A percentile compares a stretch with the other conserved stretches of the same genome.
phyloP scores from a whole-genome alignment of 2,113 vertebrate species.

The Chlorocebus sabaeus region DNA sequence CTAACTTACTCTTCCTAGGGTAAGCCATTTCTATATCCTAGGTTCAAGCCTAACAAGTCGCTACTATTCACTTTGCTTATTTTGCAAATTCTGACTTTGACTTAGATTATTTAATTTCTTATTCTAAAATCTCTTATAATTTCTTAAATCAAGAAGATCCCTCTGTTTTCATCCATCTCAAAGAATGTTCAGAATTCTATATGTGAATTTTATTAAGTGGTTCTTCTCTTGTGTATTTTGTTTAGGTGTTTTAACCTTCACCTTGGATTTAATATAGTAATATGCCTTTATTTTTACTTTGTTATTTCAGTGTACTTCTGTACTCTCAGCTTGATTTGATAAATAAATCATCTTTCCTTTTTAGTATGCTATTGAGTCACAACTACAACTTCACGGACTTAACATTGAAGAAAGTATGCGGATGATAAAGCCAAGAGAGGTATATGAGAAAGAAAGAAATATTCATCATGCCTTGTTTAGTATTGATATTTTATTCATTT shows the following conservation, averaged over 20 bases:
- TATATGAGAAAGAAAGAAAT: constrained; percentile 75
- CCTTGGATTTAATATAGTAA: neutral
- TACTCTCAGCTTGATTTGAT: neutral
- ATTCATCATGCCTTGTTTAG: constrained; percentile 5
- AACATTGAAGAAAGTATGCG: constrained; percentile 88
- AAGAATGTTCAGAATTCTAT: neutral
- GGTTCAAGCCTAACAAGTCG: neutral
- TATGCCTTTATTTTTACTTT: neutral
- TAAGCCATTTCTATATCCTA: neutral
- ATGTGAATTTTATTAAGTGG: neutral
- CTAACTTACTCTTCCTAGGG: neutral
- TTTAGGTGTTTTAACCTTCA: neutral
- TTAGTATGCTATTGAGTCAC: constrained; percentile 94
- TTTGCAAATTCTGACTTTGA: neutral
- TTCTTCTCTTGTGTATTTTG: neutral
- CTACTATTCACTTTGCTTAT: neutral
- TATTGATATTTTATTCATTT: constrained; percentile 31
- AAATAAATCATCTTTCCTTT: constrained; percentile 56
- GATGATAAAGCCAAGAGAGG: constrained; percentile 87
- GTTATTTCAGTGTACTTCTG: neutral
- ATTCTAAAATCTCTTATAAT: neutral
- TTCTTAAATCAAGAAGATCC: neutral
- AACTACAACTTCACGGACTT: constrained; percentile 88
- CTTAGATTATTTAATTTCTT: neutral
- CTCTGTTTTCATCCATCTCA: neutral